A percentile compares a stretch with the other conserved stretches of the same genome.
Evolutionary conservation across 2,888 invertebrate genomes (phyloP).

Genomic region (Athalia circularis): DNA sequence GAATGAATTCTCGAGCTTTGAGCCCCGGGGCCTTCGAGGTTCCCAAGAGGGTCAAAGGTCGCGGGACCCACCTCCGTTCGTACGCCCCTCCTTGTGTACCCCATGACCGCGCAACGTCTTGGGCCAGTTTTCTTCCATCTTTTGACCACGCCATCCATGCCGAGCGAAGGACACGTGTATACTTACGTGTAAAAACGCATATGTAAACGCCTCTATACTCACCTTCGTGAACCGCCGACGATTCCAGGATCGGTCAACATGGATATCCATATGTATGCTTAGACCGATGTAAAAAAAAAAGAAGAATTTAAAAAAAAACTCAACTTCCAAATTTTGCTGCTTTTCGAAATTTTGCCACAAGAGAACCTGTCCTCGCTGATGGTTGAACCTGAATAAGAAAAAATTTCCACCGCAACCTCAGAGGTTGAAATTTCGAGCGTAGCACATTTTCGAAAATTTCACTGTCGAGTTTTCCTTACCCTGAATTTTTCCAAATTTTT

Average conservation of each 20-base stretch:
- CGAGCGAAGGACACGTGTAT: constrained; percentile 22
- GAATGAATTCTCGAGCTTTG: constrained; percentile 50
- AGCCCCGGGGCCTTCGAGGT: constrained; percentile 62
- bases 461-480: too few relatives aligned
- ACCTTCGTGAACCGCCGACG: neutral
- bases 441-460: too few relatives aligned
- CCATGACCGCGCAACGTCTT: constrained; percentile 42
- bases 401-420: too few relatives aligned
- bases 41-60: constrained; percentile 69
- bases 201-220: neutral
- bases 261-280: neutral
- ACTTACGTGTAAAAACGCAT: neutral
- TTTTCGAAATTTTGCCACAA: too few relatives aligned
- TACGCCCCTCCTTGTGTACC: constrained; percentile 31
- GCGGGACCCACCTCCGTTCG: constrained; percentile 59
- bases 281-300: too few relatives aligned
- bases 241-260: constrained; percentile 20
- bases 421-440: too few relatives aligned
- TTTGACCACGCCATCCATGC: constrained; percentile 42
- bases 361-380: too few relatives aligned
- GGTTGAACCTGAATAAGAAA: too few relatives aligned
- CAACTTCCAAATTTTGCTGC: too few relatives aligned
- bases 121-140: constrained; percentile 40
- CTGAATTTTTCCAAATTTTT: too few relatives aligned
- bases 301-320: too few relatives aligned